Base-by-base conservation (phyloP, 2,797 vertebrate species). In the Labeo calbasu region DNA sequence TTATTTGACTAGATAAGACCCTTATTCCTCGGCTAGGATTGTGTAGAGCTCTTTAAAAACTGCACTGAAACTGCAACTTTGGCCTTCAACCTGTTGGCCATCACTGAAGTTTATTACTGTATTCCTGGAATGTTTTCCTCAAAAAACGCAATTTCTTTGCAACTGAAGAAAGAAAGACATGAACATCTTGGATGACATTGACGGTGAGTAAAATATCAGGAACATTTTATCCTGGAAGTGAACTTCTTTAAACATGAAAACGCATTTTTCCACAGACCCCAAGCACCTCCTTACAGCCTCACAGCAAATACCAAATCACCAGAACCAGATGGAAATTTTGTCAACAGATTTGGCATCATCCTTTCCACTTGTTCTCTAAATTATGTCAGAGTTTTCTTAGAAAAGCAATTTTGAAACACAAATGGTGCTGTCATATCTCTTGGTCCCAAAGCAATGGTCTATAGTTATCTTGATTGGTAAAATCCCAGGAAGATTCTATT, bases 321-420 rank as follows among this genome's bases (percentile, higher is more conserved):
- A 51, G 69, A 73, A 12, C 43, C 80, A 51, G 55, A 73, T 63
- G 43, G 69, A 40, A 63, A 61, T 40, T 15, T 36, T n/a, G 23
- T 73, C 59, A 50, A n/a, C 5, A 36, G 40, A 63, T 81, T 21
- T 81, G 66, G 23, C 53, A 48, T 81, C 68, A 53, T 19, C 28
- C 48, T 36, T 32, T 21, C 11, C 23, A 36, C 46, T 50, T 72
- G 69, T 72, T 70, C 69, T 81, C 21, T 19, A 48, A 70, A 61
- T 61, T 25, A 72, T 72, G 40, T 61, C 80, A 19, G 19, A 32
- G 28, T n/a, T 46, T 61, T 81, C 69, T 63, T 46, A 72, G 55
- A 81, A 81, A 72, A 81, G 23, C 13, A 59, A 72, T 61, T 70
- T 50, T 72, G 69, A 81, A 81, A 81, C 61, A 46, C 43, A 61